Evolutionary conservation across 2,888 invertebrate genomes (phyloP).

Genomic region (Tinea semifulvella): DNA sequence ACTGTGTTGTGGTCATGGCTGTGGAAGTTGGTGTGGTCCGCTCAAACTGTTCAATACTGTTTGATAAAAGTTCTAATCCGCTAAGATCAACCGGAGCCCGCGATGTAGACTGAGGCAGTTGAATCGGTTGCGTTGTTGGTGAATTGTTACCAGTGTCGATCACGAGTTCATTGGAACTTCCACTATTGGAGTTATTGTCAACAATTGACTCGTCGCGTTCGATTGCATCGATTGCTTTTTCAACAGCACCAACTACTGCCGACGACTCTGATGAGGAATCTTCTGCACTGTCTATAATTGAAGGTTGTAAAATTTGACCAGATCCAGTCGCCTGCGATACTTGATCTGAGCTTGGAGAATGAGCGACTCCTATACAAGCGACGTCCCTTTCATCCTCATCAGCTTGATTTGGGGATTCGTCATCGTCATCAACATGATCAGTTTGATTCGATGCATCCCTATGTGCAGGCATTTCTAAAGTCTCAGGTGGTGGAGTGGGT

Average conservation of each 20-base stretch:
- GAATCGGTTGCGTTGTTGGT: constrained; percentile 29
- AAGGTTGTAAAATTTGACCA: constrained; percentile 29
- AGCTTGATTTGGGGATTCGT: constrained; percentile 51
- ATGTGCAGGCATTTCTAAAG: constrained; percentile 70
- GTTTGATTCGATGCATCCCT: constrained; percentile 86
- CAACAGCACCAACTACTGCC: constrained; percentile 41
- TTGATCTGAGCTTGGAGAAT: constrained; percentile 30
- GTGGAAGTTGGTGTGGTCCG: constrained; percentile 49
- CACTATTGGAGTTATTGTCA: constrained; percentile 47
- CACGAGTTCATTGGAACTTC: constrained; percentile 52
- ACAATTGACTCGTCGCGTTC: constrained; percentile 46
- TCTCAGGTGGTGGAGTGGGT: constrained; percentile 39
- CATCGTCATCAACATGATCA: constrained; percentile 77
- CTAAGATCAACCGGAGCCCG: constrained; percentile 73
- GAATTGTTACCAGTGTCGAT: constrained; percentile 51
- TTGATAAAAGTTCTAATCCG: constrained; percentile 83
- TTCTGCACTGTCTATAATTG: constrained; percentile 43
- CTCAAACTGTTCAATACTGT: constrained; percentile 84
- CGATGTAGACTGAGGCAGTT: constrained; percentile 22
- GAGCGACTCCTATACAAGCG: constrained; percentile 58
- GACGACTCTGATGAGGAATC: constrained; percentile 49
- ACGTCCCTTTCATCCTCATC: constrained; percentile 56
- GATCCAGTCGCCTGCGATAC: constrained; percentile 31
- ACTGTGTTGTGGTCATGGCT: constrained; percentile 40
- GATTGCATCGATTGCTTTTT: constrained; percentile 51